These are phyloP conservation scores for Ophioninae sp. DNA, from an alignment of 2,888 invertebrate species.

Conservation along the genomic window DNA sequence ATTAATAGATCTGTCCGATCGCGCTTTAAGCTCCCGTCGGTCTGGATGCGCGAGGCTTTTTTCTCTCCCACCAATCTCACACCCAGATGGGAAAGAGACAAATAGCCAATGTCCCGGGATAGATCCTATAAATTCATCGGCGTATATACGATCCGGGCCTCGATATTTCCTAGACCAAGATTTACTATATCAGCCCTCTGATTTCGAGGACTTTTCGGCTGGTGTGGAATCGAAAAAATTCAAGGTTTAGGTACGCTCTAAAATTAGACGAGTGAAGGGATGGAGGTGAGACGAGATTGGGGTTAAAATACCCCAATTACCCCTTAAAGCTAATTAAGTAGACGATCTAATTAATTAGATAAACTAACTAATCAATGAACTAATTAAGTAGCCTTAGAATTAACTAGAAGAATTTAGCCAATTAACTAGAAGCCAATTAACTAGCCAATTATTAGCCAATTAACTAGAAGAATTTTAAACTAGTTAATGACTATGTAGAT, in stretches of 20 bases:
- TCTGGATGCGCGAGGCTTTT: constrained; percentile 26
- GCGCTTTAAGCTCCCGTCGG: constrained; percentile 37
- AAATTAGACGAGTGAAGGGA: too few species aligned
- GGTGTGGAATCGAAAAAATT: not conserved
- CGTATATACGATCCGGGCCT: not conserved
- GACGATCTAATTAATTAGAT: too few species aligned
- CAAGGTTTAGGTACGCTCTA: not conserved
- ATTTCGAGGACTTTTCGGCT: constrained; percentile 9
- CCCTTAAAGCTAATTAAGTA: too few species aligned
- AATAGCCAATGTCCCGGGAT: constrained; percentile 45
- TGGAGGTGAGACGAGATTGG: too few species aligned
- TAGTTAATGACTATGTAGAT: too few species aligned
- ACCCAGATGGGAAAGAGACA: constrained; percentile 37
- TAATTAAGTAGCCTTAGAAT: too few species aligned
- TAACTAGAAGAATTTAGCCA: too few species aligned
- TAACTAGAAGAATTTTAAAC: too few species aligned
- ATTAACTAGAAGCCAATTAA: too few species aligned
- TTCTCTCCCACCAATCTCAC: not conserved
- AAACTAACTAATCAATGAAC: too few species aligned
- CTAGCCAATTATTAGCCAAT: too few species aligned
- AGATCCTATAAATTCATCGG: constrained; percentile 55
- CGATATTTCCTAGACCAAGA: constrained; percentile 17
- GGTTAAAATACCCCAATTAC: too few species aligned
- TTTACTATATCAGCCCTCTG: constrained; percentile 20
- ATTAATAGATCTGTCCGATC: constrained; percentile 56